These are phyloP conservation scores for Hippocampus abdominalis DNA, from an alignment of 2,113 vertebrate species.

Conservation along the genomic window DNA sequence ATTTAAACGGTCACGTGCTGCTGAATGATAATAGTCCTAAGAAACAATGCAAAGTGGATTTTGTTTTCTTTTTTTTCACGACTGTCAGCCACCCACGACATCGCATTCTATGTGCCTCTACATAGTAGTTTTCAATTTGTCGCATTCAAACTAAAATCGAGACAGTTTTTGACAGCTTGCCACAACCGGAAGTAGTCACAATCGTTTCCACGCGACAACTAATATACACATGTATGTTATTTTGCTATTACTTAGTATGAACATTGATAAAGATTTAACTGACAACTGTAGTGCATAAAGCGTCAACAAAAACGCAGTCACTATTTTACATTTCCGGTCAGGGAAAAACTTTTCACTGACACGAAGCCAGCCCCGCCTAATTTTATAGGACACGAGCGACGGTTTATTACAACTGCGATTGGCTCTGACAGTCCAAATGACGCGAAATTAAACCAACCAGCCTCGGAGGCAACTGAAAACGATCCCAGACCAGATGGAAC, in stretches of 20 bases:
- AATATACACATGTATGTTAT: too few species aligned
- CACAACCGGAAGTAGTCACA: background rate
- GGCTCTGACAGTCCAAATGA: conserved; percentile 33
- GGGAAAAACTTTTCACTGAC: background rate
- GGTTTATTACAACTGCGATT: conserved; percentile 33
- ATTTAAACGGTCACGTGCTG: background rate
- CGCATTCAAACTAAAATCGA: background rate
- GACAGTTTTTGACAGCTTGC: background rate
- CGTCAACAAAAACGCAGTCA: background rate
- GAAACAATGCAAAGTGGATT: background rate
- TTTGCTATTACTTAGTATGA: background rate
- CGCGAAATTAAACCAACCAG: conserved; percentile 18
- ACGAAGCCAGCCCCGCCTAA: conserved; percentile 32
- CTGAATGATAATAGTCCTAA: background rate
- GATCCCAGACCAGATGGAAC: background rate
- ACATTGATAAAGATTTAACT: background rate
- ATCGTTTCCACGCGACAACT: background rate
- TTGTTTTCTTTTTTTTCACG: background rate
- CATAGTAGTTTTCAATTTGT: background rate
- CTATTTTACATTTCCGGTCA: background rate
- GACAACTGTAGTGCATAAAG: background rate
- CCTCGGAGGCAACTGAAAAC: background rate
- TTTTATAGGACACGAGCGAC: conserved; percentile 17
- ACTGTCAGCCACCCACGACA: background rate
- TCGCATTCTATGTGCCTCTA: too few species aligned